Evolutionary conservation across 2,113 vertebrate species (phyloP), one percentile per base, ranked within the genome.

Genomic region (Cheirogaleus medius): DNA sequence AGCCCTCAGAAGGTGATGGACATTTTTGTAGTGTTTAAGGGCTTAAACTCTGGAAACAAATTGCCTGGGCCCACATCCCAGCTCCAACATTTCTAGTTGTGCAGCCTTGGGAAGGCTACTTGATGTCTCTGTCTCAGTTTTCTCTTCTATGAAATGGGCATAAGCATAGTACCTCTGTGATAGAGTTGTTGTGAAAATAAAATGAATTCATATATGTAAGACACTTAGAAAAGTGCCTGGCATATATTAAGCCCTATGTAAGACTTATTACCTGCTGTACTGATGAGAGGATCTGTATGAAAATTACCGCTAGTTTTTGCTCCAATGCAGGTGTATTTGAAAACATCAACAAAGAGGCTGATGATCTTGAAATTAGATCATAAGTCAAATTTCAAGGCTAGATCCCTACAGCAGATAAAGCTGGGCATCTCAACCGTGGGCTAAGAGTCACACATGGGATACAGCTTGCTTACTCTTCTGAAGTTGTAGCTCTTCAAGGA

Each of bases 161-260:
- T 20, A 64, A 76, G 32, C 64, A 39, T 44, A 86, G 47, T 80
- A 77, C n/a, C 27, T 78, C 8, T 1, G 4, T 42, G 74, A 71
- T 78, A 91, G 56, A 25, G 29, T 44, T 81, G 17, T 56, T 87
- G 54, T 95, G 60, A 77, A 90, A 76, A 64, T 58, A n/a, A 86
- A 85, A 77, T 60, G 6, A 92, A 29, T 87, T 93, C 25, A 27
- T 49, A 18, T 69, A 27, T 5, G 42, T 74, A 56, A 82, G 63
- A 23, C 58, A 25, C 60, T 44, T 89, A 44, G 66, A 25, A 94
- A 77, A 90, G 42, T 23, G 32, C 44, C 21, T 73, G 20, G 25
- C 4, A 42, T 23, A 5, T 68, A 42, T 42, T 66, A 87, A 90
- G 25, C 8, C 47, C 23, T 39, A 44, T 49, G 29, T 64, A 64